phyloP scores from a whole-genome alignment of 1,140 invertebrate species.

The Drosophila ironensis region DNA sequence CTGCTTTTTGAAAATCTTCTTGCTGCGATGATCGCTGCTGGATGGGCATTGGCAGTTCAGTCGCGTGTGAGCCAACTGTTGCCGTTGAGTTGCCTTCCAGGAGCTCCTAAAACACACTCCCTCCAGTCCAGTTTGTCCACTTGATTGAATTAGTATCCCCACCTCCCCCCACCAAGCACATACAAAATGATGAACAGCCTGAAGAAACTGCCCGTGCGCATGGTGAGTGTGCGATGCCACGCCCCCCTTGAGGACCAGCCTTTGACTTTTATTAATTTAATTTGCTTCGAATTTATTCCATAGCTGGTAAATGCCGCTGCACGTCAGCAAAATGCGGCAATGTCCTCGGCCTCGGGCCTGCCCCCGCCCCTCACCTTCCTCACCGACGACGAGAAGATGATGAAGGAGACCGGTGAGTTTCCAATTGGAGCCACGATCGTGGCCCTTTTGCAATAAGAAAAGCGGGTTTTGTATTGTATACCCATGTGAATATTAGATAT shows the following conservation, averaged over 20 bases:
- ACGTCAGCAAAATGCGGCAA: slow-evolving; percentile 73
- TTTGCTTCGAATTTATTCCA: slow-evolving; percentile 1
- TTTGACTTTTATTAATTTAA: slow-evolving; percentile 4
- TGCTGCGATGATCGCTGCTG: slow-evolving; percentile 45
- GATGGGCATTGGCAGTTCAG: slow-evolving; percentile 42
- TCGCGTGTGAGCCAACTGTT: slow-evolving; percentile 54
- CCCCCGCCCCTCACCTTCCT: slow-evolving; percentile 85
- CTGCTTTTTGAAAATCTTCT: slow-evolving; percentile 58
- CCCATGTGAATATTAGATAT: slow-evolving; percentile 7
- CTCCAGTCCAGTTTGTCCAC: slow-evolving; percentile 38
- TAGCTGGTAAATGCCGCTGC: slow-evolving; percentile 70
- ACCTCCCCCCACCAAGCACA: no score
- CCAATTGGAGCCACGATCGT: neutral
- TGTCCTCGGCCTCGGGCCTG: slow-evolving; percentile 61
- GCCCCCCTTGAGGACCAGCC: neutral
- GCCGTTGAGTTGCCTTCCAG: slow-evolving; percentile 27
- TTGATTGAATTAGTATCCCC: slow-evolving; percentile 25
- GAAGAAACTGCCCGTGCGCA: slow-evolving; percentile 75
- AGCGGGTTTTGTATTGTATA: slow-evolving; percentile 20
- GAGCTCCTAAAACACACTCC: neutral
- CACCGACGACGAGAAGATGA: slow-evolving; percentile 89
- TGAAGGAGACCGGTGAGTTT: slow-evolving; percentile 89
- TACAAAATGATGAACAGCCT: slow-evolving; percentile 75
- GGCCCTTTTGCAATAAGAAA: slow-evolving; percentile 20
- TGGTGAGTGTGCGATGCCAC: slow-evolving; percentile 58